Conservation (phyloP, 2,888 invertebrate species). For the Andrena dorsata region DNA sequence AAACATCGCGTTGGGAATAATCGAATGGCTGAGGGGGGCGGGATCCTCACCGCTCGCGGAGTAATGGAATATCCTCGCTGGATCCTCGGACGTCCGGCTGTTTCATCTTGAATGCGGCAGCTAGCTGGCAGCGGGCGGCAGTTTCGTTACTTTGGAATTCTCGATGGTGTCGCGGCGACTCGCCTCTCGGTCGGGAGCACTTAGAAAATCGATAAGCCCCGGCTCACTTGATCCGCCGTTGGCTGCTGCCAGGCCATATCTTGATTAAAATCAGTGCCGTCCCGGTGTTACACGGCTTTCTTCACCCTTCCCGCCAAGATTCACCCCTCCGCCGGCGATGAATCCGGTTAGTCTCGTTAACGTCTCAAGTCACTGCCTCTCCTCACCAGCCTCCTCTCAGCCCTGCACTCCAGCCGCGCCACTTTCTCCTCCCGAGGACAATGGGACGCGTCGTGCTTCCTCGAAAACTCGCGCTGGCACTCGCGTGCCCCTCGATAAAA, state of each 20-base stretch:
- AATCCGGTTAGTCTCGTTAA: conserved; percentile 84
- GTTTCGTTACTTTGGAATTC: conserved; percentile 71
- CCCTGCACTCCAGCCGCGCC: conserved; percentile 14
- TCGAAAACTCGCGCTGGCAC: conserved; percentile 51
- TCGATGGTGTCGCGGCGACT: conserved; percentile 64
- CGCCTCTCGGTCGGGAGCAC: conserved; percentile 76
- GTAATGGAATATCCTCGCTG: conserved; percentile 37
- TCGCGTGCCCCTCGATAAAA: conserved; percentile 48
- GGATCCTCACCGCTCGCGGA: background rate
- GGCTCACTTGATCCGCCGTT: conserved; percentile 82
- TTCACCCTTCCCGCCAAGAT: conserved; percentile 60
- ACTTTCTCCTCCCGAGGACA: conserved; percentile 62
- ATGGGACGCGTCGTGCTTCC: conserved; percentile 45
- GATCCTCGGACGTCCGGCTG: conserved; percentile 25
- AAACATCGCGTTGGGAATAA: background rate
- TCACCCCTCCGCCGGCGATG: conserved; percentile 71
- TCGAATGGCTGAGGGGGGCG: background rate
- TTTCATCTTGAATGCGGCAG: conserved; percentile 4
- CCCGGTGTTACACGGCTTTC: conserved; percentile 70
- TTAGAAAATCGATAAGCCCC: conserved; percentile 83
- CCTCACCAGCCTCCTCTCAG: conserved; percentile 28
- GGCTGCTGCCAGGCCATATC: conserved; percentile 84
- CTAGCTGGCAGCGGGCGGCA: background rate
- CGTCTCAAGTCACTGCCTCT: conserved; percentile 78
- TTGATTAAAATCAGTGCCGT: conserved; percentile 84